phyloP scores from a whole-genome alignment of 2,113 vertebrate species.

The Calidris pygmaea region DNA sequence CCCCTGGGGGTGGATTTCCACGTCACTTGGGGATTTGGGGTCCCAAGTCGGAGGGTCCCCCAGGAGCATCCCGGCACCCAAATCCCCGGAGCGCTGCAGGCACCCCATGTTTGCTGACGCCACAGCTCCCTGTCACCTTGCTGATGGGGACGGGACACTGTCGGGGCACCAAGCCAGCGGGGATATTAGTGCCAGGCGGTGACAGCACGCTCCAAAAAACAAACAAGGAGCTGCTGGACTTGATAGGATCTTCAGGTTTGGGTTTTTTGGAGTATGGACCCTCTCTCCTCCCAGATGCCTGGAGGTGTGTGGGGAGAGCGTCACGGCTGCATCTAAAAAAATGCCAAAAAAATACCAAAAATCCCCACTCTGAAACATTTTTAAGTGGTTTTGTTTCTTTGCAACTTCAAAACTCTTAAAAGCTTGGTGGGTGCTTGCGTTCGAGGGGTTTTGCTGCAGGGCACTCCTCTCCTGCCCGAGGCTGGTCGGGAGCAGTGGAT shows the following conservation, averaged over 20 bases:
- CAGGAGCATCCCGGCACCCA: background rate
- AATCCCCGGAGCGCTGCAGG: background rate
- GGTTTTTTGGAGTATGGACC: background rate
- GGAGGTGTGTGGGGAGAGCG: background rate
- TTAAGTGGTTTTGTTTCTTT: background rate
- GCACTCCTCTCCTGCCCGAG: rapidly evolving
- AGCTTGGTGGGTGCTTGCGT: background rate
- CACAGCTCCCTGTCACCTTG: background rate
- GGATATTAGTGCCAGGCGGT: background rate
- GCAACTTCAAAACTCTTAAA: background rate
- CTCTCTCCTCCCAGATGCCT: background rate
- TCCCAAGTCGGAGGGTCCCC: background rate
- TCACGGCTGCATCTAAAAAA: background rate
- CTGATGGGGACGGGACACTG: background rate
- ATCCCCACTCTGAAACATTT: background rate
- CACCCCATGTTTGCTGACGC: rapidly evolving
- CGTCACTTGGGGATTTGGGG: rapidly evolving
- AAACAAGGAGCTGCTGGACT: background rate
- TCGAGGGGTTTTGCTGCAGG: background rate
- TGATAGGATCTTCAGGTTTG: background rate
- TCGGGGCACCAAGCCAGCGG: background rate
- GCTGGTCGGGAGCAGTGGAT: background rate
- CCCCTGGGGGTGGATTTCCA: background rate
- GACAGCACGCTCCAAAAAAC: rapidly evolving
- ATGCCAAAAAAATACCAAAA: rapidly evolving